A percentile compares a stretch with the other conserved stretches of the same genome.
Evolutionary conservation across 2,797 vertebrate genomes (phyloP).

Genomic region (Setipinna tenuifilis): DNA sequence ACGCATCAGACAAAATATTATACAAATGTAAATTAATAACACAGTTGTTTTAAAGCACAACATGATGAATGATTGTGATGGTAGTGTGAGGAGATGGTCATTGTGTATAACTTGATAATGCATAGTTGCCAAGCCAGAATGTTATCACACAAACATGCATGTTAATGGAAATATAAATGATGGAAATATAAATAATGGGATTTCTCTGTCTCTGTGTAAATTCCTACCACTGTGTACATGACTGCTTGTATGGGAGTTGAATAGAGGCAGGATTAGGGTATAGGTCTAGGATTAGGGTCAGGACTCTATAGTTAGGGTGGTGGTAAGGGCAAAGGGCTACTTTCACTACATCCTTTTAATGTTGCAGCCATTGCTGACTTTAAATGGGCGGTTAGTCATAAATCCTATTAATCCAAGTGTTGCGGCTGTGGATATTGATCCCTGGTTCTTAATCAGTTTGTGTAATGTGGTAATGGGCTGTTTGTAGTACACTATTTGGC

Average conservation of each 20-base stretch:
- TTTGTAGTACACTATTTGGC: background rate
- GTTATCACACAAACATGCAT: background rate
- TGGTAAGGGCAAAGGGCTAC: background rate
- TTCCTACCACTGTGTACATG: too few relatives aligned
- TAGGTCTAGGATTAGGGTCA: constrained; percentile 14
- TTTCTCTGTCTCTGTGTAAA: background rate
- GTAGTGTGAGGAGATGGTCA: too few relatives aligned
- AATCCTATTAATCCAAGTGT: background rate
- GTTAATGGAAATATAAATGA: background rate
- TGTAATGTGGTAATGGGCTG: constrained; percentile 2
- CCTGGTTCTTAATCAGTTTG: constrained; percentile 6
- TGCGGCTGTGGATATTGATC: background rate
- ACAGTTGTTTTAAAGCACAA: too few relatives aligned
- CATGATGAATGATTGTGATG: too few relatives aligned
- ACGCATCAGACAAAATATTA: too few relatives aligned
- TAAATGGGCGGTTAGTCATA: background rate
- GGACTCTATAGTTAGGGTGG: background rate
- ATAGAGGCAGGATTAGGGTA: constrained; percentile 27
- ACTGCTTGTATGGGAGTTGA: constrained; percentile 17
- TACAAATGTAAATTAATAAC: too few relatives aligned
- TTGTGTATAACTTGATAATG: too few relatives aligned
- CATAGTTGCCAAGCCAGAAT: background rate
- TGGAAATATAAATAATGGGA: background rate
- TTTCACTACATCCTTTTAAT: background rate
- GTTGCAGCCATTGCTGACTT: background rate